These are phyloP conservation scores for Chromoteleia sp. DNA, from an alignment of 2,888 invertebrate species.

Conservation along the genomic window DNA sequence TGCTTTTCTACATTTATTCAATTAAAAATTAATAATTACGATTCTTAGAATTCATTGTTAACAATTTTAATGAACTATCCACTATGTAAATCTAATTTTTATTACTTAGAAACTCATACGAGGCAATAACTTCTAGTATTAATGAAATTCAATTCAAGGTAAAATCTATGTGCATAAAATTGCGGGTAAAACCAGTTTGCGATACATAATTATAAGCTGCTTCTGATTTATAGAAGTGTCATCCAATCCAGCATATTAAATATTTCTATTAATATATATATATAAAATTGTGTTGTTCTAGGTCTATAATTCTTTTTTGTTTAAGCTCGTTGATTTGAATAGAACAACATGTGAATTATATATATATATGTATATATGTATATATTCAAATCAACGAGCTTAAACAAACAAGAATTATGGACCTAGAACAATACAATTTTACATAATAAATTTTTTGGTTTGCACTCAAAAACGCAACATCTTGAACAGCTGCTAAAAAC, in stretches of 20 bases:
- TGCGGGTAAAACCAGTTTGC: conserved; percentile 20
- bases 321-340: not conserved
- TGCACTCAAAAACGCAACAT: not conserved
- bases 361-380: too few relatives aligned
- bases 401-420: not conserved
- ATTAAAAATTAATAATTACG: not conserved
- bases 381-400: conserved; percentile 4
- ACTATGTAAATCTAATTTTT: conserved; percentile 3
- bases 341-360: too few relatives aligned
- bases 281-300: not conserved
- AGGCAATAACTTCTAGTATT: conserved; percentile 6
- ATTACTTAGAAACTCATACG: conserved; percentile 16
- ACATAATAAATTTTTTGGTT: not conserved
- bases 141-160: conserved; percentile 46
- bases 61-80: not conserved
- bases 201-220: conserved; percentile 20
- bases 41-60: not conserved
- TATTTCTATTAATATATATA: not conserved
- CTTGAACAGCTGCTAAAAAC: conserved; percentile 7
- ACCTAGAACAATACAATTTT: not conserved
- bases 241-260: not conserved
- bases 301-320: conserved; percentile 7
- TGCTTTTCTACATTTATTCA: too few relatives aligned
- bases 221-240: conserved; percentile 4
- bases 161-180: conserved; percentile 19